These are phyloP conservation scores for Ciconia boyciana DNA, from an alignment of 2,113 vertebrate species.

Conservation along the genomic window DNA sequence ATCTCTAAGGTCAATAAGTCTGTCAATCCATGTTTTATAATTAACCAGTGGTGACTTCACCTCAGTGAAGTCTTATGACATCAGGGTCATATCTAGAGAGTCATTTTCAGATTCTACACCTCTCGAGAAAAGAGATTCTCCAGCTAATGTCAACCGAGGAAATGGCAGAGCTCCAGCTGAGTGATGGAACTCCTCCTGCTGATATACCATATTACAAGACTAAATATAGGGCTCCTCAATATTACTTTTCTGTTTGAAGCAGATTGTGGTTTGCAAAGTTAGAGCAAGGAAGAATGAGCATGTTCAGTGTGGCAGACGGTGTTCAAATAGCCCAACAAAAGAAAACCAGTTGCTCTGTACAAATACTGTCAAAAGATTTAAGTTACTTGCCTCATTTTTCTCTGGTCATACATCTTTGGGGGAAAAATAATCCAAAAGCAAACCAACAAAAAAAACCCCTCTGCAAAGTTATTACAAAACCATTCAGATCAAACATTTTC, in stretches of 20 bases:
- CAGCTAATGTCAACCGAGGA: neutral
- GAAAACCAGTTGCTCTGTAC: neutral
- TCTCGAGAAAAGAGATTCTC: neutral
- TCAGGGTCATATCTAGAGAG: neutral
- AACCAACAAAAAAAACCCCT: fast-evolving
- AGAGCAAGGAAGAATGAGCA: neutral
- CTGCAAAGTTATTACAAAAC: neutral
- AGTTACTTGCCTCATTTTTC: neutral
- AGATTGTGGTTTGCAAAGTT: neutral
- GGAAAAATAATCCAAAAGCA: fast-evolving
- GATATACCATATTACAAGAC: neutral
- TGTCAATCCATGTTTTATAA: neutral
- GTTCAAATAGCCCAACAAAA: neutral
- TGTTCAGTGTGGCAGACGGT: neutral
- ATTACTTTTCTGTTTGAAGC: neutral
- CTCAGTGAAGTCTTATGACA: neutral
- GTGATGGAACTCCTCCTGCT: neutral
- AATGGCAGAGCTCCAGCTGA: neutral
- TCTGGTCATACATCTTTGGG: neutral
- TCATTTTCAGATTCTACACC: neutral
- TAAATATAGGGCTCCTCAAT: neutral
- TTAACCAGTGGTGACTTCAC: neutral
- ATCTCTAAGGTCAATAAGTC: neutral
- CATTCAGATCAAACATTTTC: neutral
- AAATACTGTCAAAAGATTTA: neutral